Conservation (phyloP, 2,113 vertebrate species). For the Podiceps cristatus region DNA sequence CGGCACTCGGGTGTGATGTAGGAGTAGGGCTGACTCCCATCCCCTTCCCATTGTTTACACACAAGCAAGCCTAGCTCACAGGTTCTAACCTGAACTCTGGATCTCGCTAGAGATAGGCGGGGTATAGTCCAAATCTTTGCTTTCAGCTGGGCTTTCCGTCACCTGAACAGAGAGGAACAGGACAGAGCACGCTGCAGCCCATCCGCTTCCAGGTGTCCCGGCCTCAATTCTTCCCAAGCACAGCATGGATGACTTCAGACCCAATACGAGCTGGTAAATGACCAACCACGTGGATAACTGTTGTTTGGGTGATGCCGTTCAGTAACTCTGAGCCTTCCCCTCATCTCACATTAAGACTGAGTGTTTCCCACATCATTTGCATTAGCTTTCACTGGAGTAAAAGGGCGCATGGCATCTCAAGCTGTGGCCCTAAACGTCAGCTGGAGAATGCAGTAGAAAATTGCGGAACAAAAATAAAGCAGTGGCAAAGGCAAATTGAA, state of each 20-base stretch:
- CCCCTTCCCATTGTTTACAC: neutral
- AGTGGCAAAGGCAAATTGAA: neutral
- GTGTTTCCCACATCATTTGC: accelerated
- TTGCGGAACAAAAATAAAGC: neutral
- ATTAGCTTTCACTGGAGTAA: neutral
- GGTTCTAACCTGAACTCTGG: neutral
- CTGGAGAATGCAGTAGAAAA: neutral
- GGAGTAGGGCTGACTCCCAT: neutral
- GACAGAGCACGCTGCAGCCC: neutral
- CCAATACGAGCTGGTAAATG: neutral
- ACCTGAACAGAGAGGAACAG: neutral
- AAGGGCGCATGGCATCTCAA: neutral
- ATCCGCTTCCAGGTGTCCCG: neutral
- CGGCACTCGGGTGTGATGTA: accelerated
- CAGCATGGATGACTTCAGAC: neutral
- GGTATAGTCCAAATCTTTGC: neutral
- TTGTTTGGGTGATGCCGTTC: too few species aligned
- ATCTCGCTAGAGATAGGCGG: neutral
- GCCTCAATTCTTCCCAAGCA: neutral
- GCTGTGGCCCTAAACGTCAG: accelerated
- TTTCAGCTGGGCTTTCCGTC: neutral
- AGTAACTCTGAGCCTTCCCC: neutral
- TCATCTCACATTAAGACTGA: neutral
- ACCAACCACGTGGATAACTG: accelerated
- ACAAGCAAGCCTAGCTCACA: neutral